Conservation (phyloP, 2,797 vertebrate genomes). For the Buceros bicornis region DNA sequence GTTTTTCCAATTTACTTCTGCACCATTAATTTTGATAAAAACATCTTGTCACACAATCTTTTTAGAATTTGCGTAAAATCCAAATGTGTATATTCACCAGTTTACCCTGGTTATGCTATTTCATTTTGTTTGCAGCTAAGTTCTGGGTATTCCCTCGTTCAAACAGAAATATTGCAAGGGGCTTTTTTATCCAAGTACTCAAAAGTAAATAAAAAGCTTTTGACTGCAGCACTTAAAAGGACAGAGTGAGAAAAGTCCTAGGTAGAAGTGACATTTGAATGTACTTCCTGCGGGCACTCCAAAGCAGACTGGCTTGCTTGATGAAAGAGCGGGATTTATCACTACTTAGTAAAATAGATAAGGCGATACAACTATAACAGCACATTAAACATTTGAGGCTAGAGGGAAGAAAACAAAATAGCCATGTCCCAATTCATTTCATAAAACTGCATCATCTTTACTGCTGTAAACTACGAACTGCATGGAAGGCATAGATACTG, state of each 20-base stretch:
- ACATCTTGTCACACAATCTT: neutral
- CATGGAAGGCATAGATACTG: neutral
- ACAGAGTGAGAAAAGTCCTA: neutral
- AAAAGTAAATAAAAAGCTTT: slow-evolving; percentile 50
- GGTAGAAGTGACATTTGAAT: slow-evolving; percentile 57
- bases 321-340: slow-evolving; percentile 53
- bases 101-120: neutral
- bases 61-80: neutral
- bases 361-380: slow-evolving; percentile 6
- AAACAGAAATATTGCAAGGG: slow-evolving; percentile 18
- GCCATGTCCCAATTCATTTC: neutral
- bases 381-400: slow-evolving; percentile 39
- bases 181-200: neutral
- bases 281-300: slow-evolving; percentile 23
- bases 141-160: neutral
- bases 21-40: slow-evolving; percentile 4
- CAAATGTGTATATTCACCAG: neutral
- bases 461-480: neutral
- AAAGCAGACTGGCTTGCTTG: neutral
- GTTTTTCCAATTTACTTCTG: slow-evolving; percentile 38
- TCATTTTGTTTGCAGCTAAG: neutral
- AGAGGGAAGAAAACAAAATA: slow-evolving; percentile 46
- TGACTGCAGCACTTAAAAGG: slow-evolving; percentile 38
- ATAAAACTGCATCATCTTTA: neutral
- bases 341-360: slow-evolving; percentile 47